Conservation (phyloP, 2,797 vertebrate genomes). For the Sebastes wilsoni region DNA sequence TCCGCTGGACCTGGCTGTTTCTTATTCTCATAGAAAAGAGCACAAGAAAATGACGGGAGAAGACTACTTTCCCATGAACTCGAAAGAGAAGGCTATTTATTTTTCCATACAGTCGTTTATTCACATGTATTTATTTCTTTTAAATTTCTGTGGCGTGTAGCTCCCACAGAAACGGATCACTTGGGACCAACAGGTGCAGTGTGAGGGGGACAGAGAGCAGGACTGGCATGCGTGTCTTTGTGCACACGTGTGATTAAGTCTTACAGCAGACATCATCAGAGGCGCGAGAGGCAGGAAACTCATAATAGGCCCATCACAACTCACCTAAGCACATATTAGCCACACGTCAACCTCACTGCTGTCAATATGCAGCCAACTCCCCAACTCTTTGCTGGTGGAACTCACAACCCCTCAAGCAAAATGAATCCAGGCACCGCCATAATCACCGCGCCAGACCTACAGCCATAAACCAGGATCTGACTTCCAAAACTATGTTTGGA, state of each 20-base stretch:
- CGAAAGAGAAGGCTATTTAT: constrained; percentile 12
- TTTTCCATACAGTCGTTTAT: constrained; percentile 24
- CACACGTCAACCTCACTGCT: constrained; percentile 50
- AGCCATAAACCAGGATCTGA: constrained; percentile 59
- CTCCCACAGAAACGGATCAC: constrained; percentile 1
- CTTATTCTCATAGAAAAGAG: constrained; percentile 13
- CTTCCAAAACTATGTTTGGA: constrained; percentile 64
- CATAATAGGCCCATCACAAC: constrained; percentile 69
- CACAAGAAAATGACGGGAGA: not conserved
- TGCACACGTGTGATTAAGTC: constrained; percentile 48
- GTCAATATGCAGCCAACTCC: constrained; percentile 49
- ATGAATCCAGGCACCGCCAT: constrained; percentile 58
- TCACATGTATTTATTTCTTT: constrained; percentile 10
- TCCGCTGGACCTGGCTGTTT: constrained; percentile 38
- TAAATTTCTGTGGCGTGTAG: not conserved
- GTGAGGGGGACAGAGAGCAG: constrained; percentile 59
- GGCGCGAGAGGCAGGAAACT: constrained; percentile 76
- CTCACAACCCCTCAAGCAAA: constrained; percentile 42
- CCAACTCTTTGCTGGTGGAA: constrained; percentile 24
- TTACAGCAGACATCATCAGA: constrained; percentile 69
- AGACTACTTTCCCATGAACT: constrained; percentile 58
- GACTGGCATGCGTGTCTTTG: not conserved
- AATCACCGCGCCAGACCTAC: constrained; percentile 64
- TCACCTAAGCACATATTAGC: constrained; percentile 62
- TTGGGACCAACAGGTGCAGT: constrained; percentile 67